Base-by-base conservation (phyloP, 2,113 vertebrate genomes). In the Trogon surrucura region DNA sequence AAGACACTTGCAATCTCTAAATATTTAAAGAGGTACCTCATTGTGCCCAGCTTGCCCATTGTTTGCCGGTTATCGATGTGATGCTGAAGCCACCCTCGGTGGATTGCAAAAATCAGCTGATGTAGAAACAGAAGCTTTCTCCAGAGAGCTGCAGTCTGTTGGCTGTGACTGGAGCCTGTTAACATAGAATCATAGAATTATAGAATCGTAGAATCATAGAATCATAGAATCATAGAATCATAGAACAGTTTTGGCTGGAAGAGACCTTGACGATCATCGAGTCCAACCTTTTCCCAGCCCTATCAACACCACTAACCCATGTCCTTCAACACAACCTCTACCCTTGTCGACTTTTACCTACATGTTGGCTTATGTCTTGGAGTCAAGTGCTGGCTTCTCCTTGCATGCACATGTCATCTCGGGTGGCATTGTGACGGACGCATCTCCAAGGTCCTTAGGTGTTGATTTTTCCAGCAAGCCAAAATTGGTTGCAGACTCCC, bases 91-190 rank as follows among this genome's bases (percentile, higher is more conserved):
- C 23, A 25, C 54, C 6, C 19, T 85, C 13, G 3, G 17, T 25
- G 30, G 50, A 21, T 48, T 62, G 27, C 30, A 86, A 47, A 80
- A 66, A 62, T 23, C n/a, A 65, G 27, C 15, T 83, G 75, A 30
- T 48, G 16, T 41, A 26, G 60, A 78, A 94, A 88, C 56, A 51
- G 41, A 27, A 73, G 11, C 6, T 30, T 70, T 53, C 38, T 60
- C 1, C 2, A n/a, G 50, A 23, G 5, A 26, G 3, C 15, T 23
- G 8, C 0, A 0, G 8, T 57, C 27, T 48, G 36, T 29, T 5
- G 2, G 15, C 36, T 74, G 44, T 0, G 4, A 16, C 47, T 0
- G 1, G 32, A 72, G 26, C 32, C 53, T 80, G 10, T 44, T 45
- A n/a, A 47, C 45, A 47, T 18, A 41, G 13, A 41, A 11, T 12